phyloP scores from a whole-genome alignment of 2,113 vertebrate genomes.

The Fregata magnificens region DNA sequence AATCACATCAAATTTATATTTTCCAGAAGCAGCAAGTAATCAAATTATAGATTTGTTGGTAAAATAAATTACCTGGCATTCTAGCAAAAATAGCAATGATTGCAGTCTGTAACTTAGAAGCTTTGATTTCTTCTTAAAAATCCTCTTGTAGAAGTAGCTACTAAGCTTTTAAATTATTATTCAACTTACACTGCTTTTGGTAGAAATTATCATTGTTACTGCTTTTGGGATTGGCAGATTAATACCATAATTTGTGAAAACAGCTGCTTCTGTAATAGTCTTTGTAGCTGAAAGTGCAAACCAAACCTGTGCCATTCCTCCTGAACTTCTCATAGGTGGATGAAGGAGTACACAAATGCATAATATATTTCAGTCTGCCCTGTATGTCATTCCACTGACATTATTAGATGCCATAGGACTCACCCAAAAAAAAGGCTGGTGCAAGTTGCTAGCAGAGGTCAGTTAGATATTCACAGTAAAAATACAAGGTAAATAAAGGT shows the following conservation, averaged over 20 bases:
- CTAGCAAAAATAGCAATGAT: not conserved
- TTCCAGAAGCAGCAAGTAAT: conserved; percentile 27
- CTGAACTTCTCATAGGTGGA: not conserved
- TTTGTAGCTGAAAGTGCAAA: not conserved
- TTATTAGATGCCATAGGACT: not conserved
- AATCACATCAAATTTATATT: not conserved
- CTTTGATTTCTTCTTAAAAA: not conserved
- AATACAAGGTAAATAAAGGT: not conserved
- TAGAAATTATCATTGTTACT: not conserved
- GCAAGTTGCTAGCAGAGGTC: not conserved
- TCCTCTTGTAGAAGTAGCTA: not conserved
- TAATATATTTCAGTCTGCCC: not conserved
- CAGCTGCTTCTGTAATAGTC: not conserved
- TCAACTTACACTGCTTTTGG: not conserved
- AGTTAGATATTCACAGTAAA: not conserved
- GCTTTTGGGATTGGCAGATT: not conserved
- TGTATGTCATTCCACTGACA: not conserved
- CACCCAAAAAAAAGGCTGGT: not conserved
- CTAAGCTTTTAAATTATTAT: not conserved
- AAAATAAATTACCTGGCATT: not conserved
- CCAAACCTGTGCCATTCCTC: not conserved
- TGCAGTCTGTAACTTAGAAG: not conserved
- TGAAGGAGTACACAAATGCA: not conserved
- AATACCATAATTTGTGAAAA: not conserved
- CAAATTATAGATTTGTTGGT: not conserved